Evolutionary conservation across 2,888 invertebrate species (phyloP).

Genomic region (Bombyx huttoni): DNA sequence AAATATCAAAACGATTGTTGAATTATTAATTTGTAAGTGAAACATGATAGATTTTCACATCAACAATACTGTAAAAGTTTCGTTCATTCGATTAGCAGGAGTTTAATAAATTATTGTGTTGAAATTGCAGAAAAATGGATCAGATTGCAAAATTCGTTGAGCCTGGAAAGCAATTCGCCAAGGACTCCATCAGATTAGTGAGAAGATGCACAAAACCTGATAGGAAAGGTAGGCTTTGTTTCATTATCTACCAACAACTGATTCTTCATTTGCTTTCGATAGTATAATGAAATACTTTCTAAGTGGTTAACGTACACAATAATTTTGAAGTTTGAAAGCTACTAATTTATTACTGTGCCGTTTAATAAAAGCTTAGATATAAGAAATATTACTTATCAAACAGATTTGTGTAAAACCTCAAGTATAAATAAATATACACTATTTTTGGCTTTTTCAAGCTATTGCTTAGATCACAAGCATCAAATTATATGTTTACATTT

Average conservation of each 20-base stretch:
- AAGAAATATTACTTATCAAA: too few relatives aligned
- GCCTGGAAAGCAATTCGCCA: constrained; percentile 96
- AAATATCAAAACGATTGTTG: neutral
- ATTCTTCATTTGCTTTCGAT: too few relatives aligned
- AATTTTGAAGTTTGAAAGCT: too few relatives aligned
- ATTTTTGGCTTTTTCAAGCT: too few relatives aligned
- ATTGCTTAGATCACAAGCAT: too few relatives aligned
- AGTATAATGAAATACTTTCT: too few relatives aligned
- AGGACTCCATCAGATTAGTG: constrained; percentile 97
- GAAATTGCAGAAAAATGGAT: constrained; percentile 83
- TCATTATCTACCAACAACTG: neutral
- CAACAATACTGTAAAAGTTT: neutral
- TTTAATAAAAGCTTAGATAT: too few relatives aligned
- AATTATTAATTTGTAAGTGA: neutral
- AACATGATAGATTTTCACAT: neutral
- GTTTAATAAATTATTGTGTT: constrained; percentile 6
- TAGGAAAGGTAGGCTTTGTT: constrained; percentile 83
- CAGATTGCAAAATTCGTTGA: constrained; percentile 95
- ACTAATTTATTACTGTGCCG: too few relatives aligned
- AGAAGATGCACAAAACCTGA: constrained; percentile 99
- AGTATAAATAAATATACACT: too few relatives aligned
- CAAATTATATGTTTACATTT: too few relatives aligned
- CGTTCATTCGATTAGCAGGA: neutral
- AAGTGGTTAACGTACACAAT: too few relatives aligned
- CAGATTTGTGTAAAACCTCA: too few relatives aligned